Evolutionary conservation across 2,113 vertebrate species (phyloP).

Genomic region (Entelurus aequoreus): DNA sequence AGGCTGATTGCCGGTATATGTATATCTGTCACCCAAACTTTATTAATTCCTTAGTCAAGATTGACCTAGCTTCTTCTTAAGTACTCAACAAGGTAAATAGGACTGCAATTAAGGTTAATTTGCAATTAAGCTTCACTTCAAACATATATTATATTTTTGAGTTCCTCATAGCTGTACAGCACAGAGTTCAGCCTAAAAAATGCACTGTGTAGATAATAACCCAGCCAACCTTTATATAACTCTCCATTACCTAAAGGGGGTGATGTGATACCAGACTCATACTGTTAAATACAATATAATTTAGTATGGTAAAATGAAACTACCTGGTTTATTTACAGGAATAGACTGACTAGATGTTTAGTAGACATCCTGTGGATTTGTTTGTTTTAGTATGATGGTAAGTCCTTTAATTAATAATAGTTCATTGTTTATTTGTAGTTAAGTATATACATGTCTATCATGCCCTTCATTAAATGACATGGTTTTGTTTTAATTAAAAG

Average conservation of each 20-base stretch:
- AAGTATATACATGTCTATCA: neutral
- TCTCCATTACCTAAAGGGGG: slow-evolving; percentile 3
- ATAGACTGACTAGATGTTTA: neutral
- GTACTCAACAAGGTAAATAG: slow-evolving; percentile 18
- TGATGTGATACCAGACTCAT: slow-evolving; percentile 4
- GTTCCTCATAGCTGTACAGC: slow-evolving; percentile 47
- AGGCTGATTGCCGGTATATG: neutral
- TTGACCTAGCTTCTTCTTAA: neutral
- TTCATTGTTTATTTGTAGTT: neutral
- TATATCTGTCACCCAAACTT: neutral
- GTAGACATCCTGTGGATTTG: neutral
- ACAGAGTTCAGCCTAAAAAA: slow-evolving; percentile 28
- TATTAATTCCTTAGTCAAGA: neutral
- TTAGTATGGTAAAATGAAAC: slow-evolving; percentile 4
- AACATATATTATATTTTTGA: slow-evolving; percentile 23
- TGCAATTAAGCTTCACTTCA: slow-evolving; percentile 14
- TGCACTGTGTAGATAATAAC: slow-evolving; percentile 44
- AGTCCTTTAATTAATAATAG: neutral
- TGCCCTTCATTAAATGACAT: neutral
- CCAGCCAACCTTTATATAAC: slow-evolving; percentile 48
- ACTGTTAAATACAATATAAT: slow-evolving; percentile 2
- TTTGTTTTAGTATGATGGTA: slow-evolving; percentile 9
- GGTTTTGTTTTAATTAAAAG: neutral
- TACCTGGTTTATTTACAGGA: slow-evolving; percentile 13
- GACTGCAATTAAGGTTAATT: neutral